phyloP scores from a whole-genome alignment of 2,797 vertebrate species.

The Triplophysa yarkandensis region DNA sequence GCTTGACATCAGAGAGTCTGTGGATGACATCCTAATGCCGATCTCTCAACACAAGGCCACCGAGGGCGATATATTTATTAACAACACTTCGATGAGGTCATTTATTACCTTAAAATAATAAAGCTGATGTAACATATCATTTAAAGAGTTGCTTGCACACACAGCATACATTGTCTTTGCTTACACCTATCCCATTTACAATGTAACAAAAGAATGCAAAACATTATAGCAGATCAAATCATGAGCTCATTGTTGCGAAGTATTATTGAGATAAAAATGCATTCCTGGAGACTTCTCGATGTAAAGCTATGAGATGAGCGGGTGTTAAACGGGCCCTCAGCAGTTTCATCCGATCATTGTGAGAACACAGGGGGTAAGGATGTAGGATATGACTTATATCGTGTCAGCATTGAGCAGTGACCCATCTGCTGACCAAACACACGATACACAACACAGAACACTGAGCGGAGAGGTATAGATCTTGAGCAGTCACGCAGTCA shows the following conservation, averaged over 20 bases:
- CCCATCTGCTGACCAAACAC: conserved; percentile 41
- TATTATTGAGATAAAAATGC: not conserved
- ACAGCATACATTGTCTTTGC: not conserved
- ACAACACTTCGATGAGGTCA: not conserved
- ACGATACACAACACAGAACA: conserved; percentile 15
- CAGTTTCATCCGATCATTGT: not conserved
- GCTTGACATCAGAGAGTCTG: not conserved
- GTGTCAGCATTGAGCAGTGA: conserved; percentile 53
- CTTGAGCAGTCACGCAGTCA: not conserved
- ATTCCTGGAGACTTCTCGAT: conserved; percentile 8
- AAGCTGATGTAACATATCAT: not conserved
- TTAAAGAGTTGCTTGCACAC: not conserved
- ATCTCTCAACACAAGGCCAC: not conserved
- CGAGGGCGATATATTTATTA: not conserved
- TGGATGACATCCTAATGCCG: not conserved
- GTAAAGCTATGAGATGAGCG: not conserved
- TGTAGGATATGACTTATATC: conserved; percentile 49
- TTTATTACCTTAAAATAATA: not conserved
- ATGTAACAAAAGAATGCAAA: not conserved
- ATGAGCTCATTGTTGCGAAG: not conserved
- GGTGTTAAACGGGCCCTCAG: not conserved
- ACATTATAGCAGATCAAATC: no score
- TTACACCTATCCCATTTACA: not conserved
- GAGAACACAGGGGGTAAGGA: conserved; percentile 35
- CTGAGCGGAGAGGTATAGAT: conserved; percentile 23